Conservation (phyloP, 1,140 invertebrate species). For the Anoplolepis gracilipes region DNA sequence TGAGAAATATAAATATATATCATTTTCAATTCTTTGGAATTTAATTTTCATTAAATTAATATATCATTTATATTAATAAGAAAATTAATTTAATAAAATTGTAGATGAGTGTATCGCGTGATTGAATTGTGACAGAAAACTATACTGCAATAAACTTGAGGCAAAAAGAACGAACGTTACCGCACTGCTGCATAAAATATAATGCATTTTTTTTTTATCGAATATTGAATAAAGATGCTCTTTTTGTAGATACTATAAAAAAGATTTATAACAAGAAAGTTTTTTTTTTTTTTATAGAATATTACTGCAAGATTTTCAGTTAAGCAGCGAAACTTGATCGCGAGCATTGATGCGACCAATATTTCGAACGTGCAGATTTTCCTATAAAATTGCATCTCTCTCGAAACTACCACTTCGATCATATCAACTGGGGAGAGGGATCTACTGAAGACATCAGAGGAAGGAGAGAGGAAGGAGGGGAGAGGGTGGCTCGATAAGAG, state of each 20-base stretch:
- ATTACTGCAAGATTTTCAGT: neutral
- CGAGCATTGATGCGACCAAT: too few relatives aligned
- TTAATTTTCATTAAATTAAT: too few relatives aligned
- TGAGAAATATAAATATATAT: too few relatives aligned
- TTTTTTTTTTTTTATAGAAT: neutral
- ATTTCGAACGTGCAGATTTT: neutral
- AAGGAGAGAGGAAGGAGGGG: slow-evolving; percentile 32
- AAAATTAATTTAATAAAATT: neutral
- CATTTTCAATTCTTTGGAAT: too few relatives aligned
- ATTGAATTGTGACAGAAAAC: neutral
- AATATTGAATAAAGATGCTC: neutral
- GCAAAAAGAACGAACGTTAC: too few relatives aligned
- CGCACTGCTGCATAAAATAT: too few relatives aligned
- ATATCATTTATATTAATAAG: neutral
- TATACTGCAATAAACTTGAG: neutral
- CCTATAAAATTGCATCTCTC: neutral
- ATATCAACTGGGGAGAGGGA: neutral
- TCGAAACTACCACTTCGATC: neutral
- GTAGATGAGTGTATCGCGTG: neutral
- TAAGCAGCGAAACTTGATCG: neutral
- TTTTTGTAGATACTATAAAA: neutral
- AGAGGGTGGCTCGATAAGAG: slow-evolving; percentile 66
- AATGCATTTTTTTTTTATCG: neutral
- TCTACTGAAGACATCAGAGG: neutral
- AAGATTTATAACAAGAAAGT: neutral